These are phyloP conservation scores for human (Homo sapiens) DNA, from an alignment of 2,113 vertebrate genomes.

Conservation along the genomic window GRCh38 chr4:91447001-91447500, in stretches of 20 bases:
- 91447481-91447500: background rate
- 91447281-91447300: background rate
- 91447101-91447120: background rate
- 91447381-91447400: background rate
- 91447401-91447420: background rate
- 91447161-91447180: background rate
- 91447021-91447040: background rate
- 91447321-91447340: background rate
- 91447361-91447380: background rate
- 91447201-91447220: background rate
- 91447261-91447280: background rate
- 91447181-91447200: background rate
- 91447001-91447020: accelerated
- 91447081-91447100: background rate
- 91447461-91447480: background rate
- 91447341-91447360: background rate
- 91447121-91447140: background rate
- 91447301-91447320: background rate
- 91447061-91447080: background rate
- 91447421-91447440: background rate
- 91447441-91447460: background rate
- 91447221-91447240: background rate
- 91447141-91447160: background rate
- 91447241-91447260: background rate
- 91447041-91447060: background rate